Conservation (phyloP, 2,797 vertebrate species). For the Coregonus sp. region DNA sequence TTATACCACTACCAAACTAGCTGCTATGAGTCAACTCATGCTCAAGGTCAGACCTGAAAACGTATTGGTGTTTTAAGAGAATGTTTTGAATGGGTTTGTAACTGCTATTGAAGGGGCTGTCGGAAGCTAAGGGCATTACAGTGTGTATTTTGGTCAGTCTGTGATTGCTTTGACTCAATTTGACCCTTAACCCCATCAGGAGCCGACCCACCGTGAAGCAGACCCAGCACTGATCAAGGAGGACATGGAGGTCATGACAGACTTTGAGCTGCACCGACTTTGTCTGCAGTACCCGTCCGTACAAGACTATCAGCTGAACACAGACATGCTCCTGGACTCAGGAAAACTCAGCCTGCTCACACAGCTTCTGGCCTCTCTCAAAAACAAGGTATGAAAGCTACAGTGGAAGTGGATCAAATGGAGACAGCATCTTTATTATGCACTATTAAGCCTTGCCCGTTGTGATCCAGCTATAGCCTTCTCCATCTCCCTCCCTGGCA, state of each 20-base stretch:
- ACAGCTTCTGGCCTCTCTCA: constrained; percentile 75
- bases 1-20: constrained; percentile 81
- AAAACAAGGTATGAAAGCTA: constrained; percentile 68
- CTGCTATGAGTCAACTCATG: constrained; percentile 82
- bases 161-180: background rate
- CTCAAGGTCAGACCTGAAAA: constrained; percentile 70
- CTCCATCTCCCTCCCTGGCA: background rate
- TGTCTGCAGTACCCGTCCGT: constrained; percentile 80
- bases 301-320: constrained; percentile 73
- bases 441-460: background rate
- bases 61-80: background rate
- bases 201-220: constrained; percentile 82
- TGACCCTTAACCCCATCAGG: constrained; percentile 59
- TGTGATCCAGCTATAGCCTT: background rate
- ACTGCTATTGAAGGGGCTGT: background rate
- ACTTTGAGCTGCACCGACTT: constrained; percentile 84
- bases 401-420: background rate
- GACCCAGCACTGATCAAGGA: constrained; percentile 85
- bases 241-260: constrained; percentile 89
- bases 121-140: background rate
- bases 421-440: background rate
- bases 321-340: constrained; percentile 82
- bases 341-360: constrained; percentile 80
- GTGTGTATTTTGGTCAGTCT: background rate
- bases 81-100: background rate